Evolutionary conservation across 2,797 vertebrate genomes (phyloP), one percentile per base, ranked within the genome.

Genomic region (Onychomys arenicola): DNA sequence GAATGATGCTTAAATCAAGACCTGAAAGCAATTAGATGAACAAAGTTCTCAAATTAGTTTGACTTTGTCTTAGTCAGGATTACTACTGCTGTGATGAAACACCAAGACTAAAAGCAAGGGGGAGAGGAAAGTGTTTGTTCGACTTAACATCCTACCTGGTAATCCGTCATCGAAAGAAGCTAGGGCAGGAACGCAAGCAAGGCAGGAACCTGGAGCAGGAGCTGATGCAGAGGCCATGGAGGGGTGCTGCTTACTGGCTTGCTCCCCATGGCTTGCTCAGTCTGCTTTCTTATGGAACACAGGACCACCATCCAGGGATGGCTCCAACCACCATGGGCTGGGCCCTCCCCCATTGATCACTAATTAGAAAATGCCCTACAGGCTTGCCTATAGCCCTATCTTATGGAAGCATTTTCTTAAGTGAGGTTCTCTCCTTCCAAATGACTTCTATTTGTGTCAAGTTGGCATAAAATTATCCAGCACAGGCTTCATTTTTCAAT

Each of bases 1-100:
- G 8, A 92, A 17, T 78, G 65, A 83, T 90, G 13, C 69, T 92
- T 63, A 94, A 96, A 71, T 32, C n/a, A 94, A 93, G 55, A 89
- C 14, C 40, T 89, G 89, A 88, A 49, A 59, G 21, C 9, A 12
- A 59, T 85, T 91, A 67, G 27, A 76, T 40, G 49, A 43, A 61
- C n/a, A 80, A 92, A 77, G 63, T 73, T n/a, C 1, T 27, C n/a
- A 40, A 12, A 55, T 92, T 85, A 81, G 40, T 85, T 96, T 84
- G 57, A 11, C 37, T 80, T 91, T 10, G 46, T 86, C 17, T 46
- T 12, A 46, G 52, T 27, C n/a, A 82, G 40, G 16, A 5, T 43
- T 43, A 21, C 27, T 13, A 34, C 21, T 84, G 27, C 59, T 65
- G 9, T 65, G 17, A 14, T 34, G 82, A 46, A 32, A 65, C 16